These are phyloP conservation scores for Scaptomyza flava DNA, from an alignment of 2,888 invertebrate species.

Conservation along the genomic window DNA sequence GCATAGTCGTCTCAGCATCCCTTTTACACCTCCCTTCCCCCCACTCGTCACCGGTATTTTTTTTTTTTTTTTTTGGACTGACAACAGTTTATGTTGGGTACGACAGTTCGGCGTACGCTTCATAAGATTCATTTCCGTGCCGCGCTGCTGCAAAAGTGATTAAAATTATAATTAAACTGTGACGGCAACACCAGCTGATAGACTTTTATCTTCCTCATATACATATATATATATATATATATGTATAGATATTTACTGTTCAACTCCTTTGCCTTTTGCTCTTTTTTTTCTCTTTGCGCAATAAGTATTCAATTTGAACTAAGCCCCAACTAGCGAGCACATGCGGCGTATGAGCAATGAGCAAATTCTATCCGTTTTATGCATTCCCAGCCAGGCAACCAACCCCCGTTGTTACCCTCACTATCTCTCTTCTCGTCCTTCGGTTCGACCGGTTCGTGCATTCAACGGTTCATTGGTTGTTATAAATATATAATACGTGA, in stretches of 20 bases:
- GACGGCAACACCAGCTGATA: constrained; percentile 59
- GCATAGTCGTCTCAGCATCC: constrained; percentile 5
- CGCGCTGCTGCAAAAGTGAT: constrained; percentile 76
- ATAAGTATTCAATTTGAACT: constrained; percentile 74
- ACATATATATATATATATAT: constrained; percentile 6
- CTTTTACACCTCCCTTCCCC: background rate
- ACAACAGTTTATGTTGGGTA: constrained; percentile 79
- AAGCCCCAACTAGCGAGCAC: constrained; percentile 62
- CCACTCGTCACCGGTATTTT: background rate
- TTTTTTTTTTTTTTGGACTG: constrained; percentile 41
- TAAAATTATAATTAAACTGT: constrained; percentile 80
- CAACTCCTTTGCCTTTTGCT: constrained; percentile 1
- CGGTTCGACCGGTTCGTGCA: constrained; percentile 54
- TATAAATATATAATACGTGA: constrained; percentile 79
- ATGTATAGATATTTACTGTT: background rate
- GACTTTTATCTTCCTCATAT: constrained; percentile 32
- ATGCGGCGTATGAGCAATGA: constrained; percentile 76
- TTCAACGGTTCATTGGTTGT: constrained; percentile 80
- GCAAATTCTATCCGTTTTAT: constrained; percentile 59
- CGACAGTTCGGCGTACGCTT: constrained; percentile 78
- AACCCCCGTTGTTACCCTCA: background rate
- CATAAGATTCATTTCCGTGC: constrained; percentile 79
- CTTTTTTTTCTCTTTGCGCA: constrained; percentile 17
- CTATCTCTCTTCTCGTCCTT: background rate
- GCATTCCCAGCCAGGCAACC: constrained; percentile 58